A percentile compares a stretch with the other conserved stretches of the same genome.
phyloP scores from a whole-genome alignment of 2,113 vertebrate genomes.

The Cebus imitator region DNA sequence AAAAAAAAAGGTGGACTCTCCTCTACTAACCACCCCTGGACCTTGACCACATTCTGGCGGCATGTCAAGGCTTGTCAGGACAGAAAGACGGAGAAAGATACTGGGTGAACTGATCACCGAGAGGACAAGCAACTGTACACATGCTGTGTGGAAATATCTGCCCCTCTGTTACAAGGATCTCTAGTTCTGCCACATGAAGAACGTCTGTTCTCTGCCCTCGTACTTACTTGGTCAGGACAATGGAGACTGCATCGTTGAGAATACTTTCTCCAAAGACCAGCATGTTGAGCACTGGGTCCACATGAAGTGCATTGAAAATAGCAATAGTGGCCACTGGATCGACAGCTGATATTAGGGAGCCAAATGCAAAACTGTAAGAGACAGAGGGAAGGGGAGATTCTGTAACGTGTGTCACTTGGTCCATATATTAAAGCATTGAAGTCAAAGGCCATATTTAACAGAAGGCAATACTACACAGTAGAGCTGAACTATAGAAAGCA shows the following conservation, averaged over 20 bases:
- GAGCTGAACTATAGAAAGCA: background rate
- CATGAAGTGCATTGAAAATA: constrained; percentile 98
- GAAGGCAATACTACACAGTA: fast-evolving
- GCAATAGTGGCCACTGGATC: constrained; percentile 98
- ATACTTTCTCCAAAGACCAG: constrained; percentile 99
- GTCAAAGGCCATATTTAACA: fast-evolving
- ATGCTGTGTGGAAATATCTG: fast-evolving
- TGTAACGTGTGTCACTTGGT: fast-evolving
- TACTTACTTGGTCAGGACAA: constrained; percentile 97
- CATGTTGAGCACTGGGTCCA: constrained; percentile 99
- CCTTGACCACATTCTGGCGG: background rate
- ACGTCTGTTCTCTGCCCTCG: background rate
- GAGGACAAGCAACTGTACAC: background rate
- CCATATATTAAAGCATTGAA: background rate
- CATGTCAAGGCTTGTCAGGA: background rate
- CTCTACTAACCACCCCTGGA: background rate
- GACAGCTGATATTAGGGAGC: constrained; percentile 98
- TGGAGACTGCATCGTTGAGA: constrained; percentile 98
- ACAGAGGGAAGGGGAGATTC: constrained; percentile 16
- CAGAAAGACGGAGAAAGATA: background rate
- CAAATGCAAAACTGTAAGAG: constrained; percentile 94
- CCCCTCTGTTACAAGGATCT: background rate
- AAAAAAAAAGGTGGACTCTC: background rate
- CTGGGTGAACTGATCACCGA: fast-evolving
- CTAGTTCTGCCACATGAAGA: background rate